These are phyloP conservation scores for Apocheima hispidaria DNA, from an alignment of 2,888 invertebrate species.

Conservation along the genomic window DNA sequence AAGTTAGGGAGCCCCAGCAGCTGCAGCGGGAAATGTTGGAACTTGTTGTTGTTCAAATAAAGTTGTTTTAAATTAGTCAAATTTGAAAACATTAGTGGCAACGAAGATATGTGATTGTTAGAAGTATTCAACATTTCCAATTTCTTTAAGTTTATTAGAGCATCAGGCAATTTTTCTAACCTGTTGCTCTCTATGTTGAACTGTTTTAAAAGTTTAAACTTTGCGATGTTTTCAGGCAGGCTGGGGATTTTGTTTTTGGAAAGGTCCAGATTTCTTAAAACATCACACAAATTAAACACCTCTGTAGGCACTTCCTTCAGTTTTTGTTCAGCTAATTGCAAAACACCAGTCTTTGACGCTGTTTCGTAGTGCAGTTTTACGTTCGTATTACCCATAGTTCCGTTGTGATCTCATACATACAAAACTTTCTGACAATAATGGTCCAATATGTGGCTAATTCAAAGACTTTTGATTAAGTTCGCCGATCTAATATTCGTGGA, in stretches of 20 bases:
- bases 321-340: constrained; percentile 94
- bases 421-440: background rate
- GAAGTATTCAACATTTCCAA: constrained; percentile 92
- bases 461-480: no score
- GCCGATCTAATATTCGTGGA: no score
- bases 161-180: constrained; percentile 89
- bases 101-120: constrained; percentile 90
- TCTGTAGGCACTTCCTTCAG: constrained; percentile 92
- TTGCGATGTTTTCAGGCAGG: constrained; percentile 92
- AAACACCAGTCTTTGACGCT: constrained; percentile 97
- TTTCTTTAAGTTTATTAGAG: constrained; percentile 89
- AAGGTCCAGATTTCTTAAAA: constrained; percentile 95
- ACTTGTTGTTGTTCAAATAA: constrained; percentile 90
- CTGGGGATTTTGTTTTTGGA: constrained; percentile 95
- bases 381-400: constrained; percentile 94
- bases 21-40: constrained; percentile 92
- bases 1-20: constrained; percentile 93
- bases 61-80: constrained; percentile 91
- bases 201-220: constrained; percentile 90
- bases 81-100: constrained; percentile 88
- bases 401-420: background rate
- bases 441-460: no score
- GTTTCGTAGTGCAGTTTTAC: constrained; percentile 97
- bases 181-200: constrained; percentile 94
- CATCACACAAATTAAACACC: constrained; percentile 85